Evolutionary conservation across 2,797 vertebrate genomes (phyloP).

Genomic region (Hoplostethus mediterraneus): DNA sequence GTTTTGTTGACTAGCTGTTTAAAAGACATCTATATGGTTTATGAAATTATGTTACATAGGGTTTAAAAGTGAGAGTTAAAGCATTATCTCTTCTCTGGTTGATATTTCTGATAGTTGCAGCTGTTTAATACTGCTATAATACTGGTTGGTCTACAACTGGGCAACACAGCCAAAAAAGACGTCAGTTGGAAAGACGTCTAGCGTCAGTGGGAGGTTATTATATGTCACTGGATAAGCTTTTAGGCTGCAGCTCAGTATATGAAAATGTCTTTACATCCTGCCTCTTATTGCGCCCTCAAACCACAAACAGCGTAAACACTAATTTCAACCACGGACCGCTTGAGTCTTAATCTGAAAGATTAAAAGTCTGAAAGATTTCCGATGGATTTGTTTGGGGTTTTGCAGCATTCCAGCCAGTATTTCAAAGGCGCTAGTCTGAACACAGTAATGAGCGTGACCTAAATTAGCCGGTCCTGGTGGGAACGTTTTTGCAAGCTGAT

Average conservation of each 20-base stretch:
- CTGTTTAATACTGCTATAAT: no score
- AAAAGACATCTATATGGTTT: no score
- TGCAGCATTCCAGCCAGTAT: slow-evolving; percentile 44
- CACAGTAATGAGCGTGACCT: slow-evolving; percentile 60
- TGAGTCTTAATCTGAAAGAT: slow-evolving; percentile 27
- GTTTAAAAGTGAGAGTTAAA: no score
- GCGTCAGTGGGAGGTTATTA: background rate
- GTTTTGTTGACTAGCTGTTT: no score
- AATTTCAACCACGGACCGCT: slow-evolving; percentile 13
- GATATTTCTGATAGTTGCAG: no score
- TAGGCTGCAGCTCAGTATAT: background rate
- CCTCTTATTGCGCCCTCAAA: slow-evolving; percentile 18
- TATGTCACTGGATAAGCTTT: slow-evolving; percentile 4
- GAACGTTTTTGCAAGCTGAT: slow-evolving; percentile 42
- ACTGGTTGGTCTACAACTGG: no score
- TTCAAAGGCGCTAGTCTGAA: slow-evolving; percentile 50
- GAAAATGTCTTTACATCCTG: slow-evolving; percentile 3
- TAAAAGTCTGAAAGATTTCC: slow-evolving; percentile 36
- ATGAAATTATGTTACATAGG: no score
- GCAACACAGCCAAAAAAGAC: no score
- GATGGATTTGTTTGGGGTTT: slow-evolving; percentile 40
- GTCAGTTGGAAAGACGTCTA: no score
- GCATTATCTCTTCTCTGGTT: no score
- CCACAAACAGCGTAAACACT: slow-evolving; percentile 3
- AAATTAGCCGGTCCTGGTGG: slow-evolving; percentile 52